Percentiles rank a stretch among this genome's conserved stretches.
Conservation (phyloP, 1,140 invertebrate genomes). For the Cotesia chilonis region DNA sequence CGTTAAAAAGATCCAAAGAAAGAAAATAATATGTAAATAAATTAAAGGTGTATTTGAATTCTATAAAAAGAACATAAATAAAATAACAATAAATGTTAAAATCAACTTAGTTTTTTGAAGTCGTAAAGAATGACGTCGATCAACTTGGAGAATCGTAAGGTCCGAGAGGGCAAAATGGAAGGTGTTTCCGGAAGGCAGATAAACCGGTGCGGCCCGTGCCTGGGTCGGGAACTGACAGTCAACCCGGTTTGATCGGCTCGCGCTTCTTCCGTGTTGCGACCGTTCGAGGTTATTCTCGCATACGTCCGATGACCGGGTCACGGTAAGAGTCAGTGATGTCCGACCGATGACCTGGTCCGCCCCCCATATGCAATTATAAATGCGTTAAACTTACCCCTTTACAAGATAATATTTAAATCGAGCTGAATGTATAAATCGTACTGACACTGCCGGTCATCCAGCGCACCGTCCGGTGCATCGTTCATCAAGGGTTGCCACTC, state of each 20-base stretch:
- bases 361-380: constrained; percentile 62
- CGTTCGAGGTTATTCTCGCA: constrained; percentile 40
- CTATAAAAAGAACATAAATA: neutral
- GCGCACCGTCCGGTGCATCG: constrained; percentile 15
- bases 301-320: constrained; percentile 47
- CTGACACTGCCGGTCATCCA: constrained; percentile 6
- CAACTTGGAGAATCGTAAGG: constrained; percentile 24
- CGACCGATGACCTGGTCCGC: constrained; percentile 60
- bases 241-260: constrained; percentile 38
- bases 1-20: too few species aligned
- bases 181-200: constrained; percentile 28
- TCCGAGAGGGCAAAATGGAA: constrained; percentile 4
- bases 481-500: constrained; percentile 30
- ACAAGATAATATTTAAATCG: constrained; percentile 63
- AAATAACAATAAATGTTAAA: neutral
- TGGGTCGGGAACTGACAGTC: constrained; percentile 34
- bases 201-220: constrained; percentile 60
- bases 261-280: constrained; percentile 38
- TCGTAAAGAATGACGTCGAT: constrained; percentile 34
- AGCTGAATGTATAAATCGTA: constrained; percentile 40
- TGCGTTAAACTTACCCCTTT: constrained; percentile 60
- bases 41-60: too few species aligned
- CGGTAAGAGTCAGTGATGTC: constrained; percentile 58
- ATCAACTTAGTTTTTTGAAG: neutral
- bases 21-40: too few species aligned